phyloP scores from a whole-genome alignment of 1,140 invertebrate genomes.

The Brachionus rubens region DNA sequence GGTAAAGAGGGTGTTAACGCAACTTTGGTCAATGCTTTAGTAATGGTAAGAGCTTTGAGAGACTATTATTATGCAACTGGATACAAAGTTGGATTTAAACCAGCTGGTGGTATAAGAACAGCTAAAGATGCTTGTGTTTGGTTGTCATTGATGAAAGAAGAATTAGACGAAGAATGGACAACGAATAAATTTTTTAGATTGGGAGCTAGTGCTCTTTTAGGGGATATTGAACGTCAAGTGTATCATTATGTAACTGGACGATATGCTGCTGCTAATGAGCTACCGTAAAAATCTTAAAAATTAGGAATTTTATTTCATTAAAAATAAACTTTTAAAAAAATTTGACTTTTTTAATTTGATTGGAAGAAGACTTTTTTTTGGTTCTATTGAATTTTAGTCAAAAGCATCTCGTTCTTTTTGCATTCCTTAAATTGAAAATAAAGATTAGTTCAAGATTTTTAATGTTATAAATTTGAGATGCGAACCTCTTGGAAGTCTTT shows the following conservation, averaged over 20 bases:
- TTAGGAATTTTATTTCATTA: background rate
- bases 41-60: constrained; percentile 88
- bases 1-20: constrained; percentile 95
- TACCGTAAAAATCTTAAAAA: constrained; percentile 53
- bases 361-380: background rate
- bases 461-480: background rate
- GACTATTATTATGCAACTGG: constrained; percentile 73
- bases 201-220: constrained; percentile 83
- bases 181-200: constrained; percentile 80
- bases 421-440: constrained; percentile 47
- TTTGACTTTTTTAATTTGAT: background rate
- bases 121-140: constrained; percentile 79
- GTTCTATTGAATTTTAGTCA: constrained; percentile 4
- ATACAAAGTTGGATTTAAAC: constrained; percentile 83
- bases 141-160: constrained; percentile 77
- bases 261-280: constrained; percentile 55
- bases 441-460: background rate
- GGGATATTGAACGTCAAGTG: constrained; percentile 65
- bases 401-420: constrained; percentile 46
- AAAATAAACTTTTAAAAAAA: background rate
- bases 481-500: constrained; percentile 68
- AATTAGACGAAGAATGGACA: constrained; percentile 83
- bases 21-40: constrained; percentile 79
- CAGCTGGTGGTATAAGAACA: constrained; percentile 90
- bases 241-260: constrained; percentile 61